Evolutionary conservation across 2,888 invertebrate genomes (phyloP), one percentile per base, ranked within the genome.

Genomic region (Ceramica pisi): DNA sequence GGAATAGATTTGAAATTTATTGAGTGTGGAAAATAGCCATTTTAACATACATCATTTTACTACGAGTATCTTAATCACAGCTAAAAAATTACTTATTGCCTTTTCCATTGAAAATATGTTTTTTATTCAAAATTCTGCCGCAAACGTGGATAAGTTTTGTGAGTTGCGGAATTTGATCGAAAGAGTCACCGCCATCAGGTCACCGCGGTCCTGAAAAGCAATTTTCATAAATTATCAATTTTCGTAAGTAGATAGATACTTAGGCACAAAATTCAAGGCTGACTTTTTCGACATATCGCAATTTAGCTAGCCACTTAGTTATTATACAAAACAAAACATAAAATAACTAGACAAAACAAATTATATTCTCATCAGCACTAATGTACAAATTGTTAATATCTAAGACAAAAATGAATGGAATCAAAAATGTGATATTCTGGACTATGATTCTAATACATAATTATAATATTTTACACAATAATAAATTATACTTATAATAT

Each of bases 361-460:
- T 75, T 75, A 75, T 68, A 26, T 60, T 63, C 26, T 21, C 75
- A 60, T 75, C 60, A 26, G 75, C 35, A 19, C 35, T 23, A 50
- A n/a, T n/a, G 12, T 3, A 2, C 5, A 31, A 2, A 5, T 55
- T 41, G 21, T 59, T 23, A 23, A 44, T 46, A 12, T 14, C 2
- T 7, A 38, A 7, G 12, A 56, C n/a, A 14, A 41, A 16, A 41
- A 41, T 21, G 16, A 26, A 2, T 16, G 31, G 16, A 9, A 48
- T 48, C 8, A 9, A n/a, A 48, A 14, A 41, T 51, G 7, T 23
- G 23, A 50, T 6, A 51, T 51, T 53, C 26, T 16, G 51, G n/a
- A n/a, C n/a, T n/a, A n/a, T n/a, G n/a, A n/a, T n/a, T n/a, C n/a
- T n/a, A n/a, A n/a, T n/a, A n/a, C n/a, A 51, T 12, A 14, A 23